Percentiles rank a stretch among this genome's conserved stretches.
phyloP scores from a whole-genome alignment of 2,113 vertebrate genomes.

The Clarias gariepinus region DNA sequence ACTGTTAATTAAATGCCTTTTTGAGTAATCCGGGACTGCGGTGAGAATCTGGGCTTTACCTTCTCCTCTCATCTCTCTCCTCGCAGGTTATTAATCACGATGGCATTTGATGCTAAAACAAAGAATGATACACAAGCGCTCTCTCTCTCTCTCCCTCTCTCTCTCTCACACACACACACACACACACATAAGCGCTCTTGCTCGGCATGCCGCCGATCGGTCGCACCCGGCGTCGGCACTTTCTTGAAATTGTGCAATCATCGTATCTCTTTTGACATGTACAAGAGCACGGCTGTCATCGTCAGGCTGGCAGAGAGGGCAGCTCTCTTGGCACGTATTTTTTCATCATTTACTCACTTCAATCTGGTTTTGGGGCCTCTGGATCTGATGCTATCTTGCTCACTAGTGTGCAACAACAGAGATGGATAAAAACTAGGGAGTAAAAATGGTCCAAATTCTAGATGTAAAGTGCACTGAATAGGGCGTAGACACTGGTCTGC shows the following conservation, averaged over 20 bases:
- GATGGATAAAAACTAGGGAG: background rate
- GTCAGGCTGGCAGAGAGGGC: slow-evolving; percentile 19
- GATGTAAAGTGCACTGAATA: background rate
- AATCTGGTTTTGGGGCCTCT: background rate
- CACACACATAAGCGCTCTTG: background rate
- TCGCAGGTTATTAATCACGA: slow-evolving; percentile 80
- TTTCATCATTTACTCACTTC: slow-evolving; percentile 21
- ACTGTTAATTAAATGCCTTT: slow-evolving; percentile 84
- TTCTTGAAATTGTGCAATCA: slow-evolving; percentile 28
- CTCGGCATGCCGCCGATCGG: background rate
- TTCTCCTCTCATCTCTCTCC: slow-evolving; percentile 56
- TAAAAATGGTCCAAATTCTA: slow-evolving; percentile 2
- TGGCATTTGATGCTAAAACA: slow-evolving; percentile 53
- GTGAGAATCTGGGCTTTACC: slow-evolving; percentile 32
- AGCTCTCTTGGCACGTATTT: slow-evolving; percentile 12
- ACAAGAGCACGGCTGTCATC: slow-evolving; percentile 24
- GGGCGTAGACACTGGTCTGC: background rate
- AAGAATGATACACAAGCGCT: slow-evolving; percentile 16
- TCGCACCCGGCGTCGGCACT: background rate
- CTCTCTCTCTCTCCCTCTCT: background rate
- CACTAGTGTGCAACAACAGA: background rate
- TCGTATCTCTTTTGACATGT: slow-evolving; percentile 33
- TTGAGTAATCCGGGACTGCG: slow-evolving; percentile 72
- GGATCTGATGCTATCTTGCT: slow-evolving; percentile 3
- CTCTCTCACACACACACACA: background rate